These are phyloP conservation scores for Cerastis leucographa DNA, from an alignment of 2,888 invertebrate species.

Conservation along the genomic window DNA sequence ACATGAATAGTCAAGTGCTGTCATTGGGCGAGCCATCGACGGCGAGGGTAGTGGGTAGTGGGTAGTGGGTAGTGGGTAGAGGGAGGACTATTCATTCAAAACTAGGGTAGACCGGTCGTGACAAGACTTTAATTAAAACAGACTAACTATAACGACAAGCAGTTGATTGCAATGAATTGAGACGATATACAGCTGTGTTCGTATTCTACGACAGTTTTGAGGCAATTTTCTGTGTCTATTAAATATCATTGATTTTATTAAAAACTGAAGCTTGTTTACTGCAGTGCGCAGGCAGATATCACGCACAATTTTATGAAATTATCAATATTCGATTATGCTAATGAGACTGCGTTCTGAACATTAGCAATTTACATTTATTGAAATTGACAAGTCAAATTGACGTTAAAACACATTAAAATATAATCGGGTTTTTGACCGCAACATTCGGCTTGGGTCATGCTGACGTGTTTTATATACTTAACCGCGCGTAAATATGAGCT, in stretches of 20 bases:
- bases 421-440: not conserved
- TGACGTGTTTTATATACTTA: slow-evolving; percentile 6
- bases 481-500: not conserved
- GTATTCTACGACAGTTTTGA: not conserved
- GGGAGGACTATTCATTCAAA: slow-evolving; percentile 14
- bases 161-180: not conserved
- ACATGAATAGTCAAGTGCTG: not conserved
- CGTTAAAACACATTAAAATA: slow-evolving; percentile 2
- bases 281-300: not conserved
- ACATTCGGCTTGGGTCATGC: not conserved
- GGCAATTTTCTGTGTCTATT: not conserved
- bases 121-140: slow-evolving; percentile 24
- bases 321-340: slow-evolving; percentile 42
- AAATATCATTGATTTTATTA: not conserved
- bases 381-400: slow-evolving; percentile 29
- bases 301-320: slow-evolving; percentile 19
- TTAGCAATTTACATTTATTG: slow-evolving; percentile 38
- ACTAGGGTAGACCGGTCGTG: not conserved
- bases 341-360: slow-evolving; percentile 33
- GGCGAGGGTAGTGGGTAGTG: not conserved
- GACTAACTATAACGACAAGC: slow-evolving; percentile 7
- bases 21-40: not conserved
- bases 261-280: not conserved
- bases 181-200: no score
- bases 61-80: not conserved